Evolutionary conservation across 1,140 invertebrate genomes (phyloP), one percentile per base, ranked within the genome.

Genomic region (Camponotus floridanus): DNA sequence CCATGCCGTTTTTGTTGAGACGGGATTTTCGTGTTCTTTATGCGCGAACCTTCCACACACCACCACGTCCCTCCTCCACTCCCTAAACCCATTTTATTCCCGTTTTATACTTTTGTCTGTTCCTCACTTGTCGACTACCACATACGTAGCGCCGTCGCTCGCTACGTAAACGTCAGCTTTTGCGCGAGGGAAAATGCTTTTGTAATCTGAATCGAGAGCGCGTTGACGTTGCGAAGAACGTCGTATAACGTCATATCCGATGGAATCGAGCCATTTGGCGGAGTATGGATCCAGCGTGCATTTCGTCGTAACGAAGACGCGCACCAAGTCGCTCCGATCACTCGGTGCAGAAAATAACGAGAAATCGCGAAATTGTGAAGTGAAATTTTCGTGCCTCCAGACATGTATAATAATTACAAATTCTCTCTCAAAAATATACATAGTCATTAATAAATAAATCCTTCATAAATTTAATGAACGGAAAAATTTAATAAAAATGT

Each of bases 31-130:
- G 70, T 51, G 70, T 73, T 83, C 79, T 83, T 83, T 83, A 83
- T 83, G 79, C 79, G 55, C 79, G 68, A 70, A 45, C 26, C 68
- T 26, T 62, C 67, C 67, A 15, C 45, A 48, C 45, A 45, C 79
- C 79, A 6, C 67, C 39, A 4, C 55, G 15, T n/a, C 59, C 7
- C 39, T 33, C 6, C 68, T 36, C 51, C 42, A 18, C 45, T 36
- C 55, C 48, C 39, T 45, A 83, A 83, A 83, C 39, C 68, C 57
- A 83, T 83, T 83, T 83, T 74, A 83, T 39, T 83, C 79, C 33
- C 79, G 13, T 83, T 83, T 83, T 74, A 74, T 73, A 83, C 79
- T 83, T 83, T 83, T 83, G 79, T 83, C 79, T 74, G 79, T 74
- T 83, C 79, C 55, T 73, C 68, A 45, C 68, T 74, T 73, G 68